Evolutionary conservation across 1,140 invertebrate genomes (phyloP).

Genomic region (Octopus sinensis): DNA sequence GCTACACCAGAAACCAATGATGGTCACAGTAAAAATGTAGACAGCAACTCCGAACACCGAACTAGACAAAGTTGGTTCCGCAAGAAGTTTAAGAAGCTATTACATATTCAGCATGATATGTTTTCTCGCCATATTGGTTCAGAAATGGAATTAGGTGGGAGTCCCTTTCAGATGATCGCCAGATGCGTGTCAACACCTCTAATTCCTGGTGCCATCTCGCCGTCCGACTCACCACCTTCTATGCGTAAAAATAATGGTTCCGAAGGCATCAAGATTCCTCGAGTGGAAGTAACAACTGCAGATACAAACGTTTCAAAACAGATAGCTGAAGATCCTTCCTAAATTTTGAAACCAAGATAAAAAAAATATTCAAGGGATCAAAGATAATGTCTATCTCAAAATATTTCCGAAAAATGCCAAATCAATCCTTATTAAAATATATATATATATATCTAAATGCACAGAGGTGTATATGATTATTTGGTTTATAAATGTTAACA

Average conservation of each 20-base stretch:
- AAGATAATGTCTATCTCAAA: too few relatives aligned
- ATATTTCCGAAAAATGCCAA: too few relatives aligned
- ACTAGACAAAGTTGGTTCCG: conserved; percentile 20
- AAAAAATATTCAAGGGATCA: too few relatives aligned
- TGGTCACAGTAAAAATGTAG: conserved; percentile 19
- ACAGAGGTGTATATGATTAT: too few relatives aligned
- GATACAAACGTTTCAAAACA: neutral
- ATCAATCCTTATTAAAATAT: too few relatives aligned
- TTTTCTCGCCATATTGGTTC: conserved; percentile 17
- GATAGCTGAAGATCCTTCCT: too few relatives aligned
- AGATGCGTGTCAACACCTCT: conserved; percentile 46
- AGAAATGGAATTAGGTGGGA: conserved; percentile 18
- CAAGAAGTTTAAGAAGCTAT: conserved; percentile 40
- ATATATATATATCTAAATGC: too few relatives aligned
- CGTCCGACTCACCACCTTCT: conserved; percentile 16
- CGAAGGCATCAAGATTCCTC: conserved; percentile 37
- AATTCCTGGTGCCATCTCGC: conserved; percentile 37
- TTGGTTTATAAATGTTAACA: too few relatives aligned
- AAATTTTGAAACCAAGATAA: too few relatives aligned
- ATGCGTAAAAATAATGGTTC: conserved; percentile 34
- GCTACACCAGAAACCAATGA: conserved; percentile 31
- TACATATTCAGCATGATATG: conserved; percentile 28
- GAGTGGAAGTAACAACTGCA: conserved; percentile 40
- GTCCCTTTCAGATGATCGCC: conserved; percentile 45
- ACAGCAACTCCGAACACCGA: conserved; percentile 23